These are phyloP conservation scores for Linyphia triangularis DNA, from an alignment of 2,888 invertebrate genomes.

Conservation along the genomic window DNA sequence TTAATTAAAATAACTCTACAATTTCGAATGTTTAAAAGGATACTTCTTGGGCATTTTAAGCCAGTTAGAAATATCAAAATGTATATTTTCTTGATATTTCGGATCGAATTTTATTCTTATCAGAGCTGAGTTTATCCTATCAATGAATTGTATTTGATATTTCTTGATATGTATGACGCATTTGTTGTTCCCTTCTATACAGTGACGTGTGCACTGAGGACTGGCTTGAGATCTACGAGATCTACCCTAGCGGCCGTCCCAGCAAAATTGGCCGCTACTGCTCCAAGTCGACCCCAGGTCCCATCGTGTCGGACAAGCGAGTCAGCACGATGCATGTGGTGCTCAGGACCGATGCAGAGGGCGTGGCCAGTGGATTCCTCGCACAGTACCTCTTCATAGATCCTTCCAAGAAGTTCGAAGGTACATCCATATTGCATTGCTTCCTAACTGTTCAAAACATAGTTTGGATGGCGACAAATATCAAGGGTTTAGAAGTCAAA, in stretches of 20 bases:
- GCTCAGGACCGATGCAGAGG: slow-evolving; percentile 91
- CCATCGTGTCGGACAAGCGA: slow-evolving; percentile 93
- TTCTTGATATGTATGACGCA: too few relatives aligned
- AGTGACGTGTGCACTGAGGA: slow-evolving; percentile 89
- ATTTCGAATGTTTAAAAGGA: too few relatives aligned
- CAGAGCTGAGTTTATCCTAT: too few relatives aligned
- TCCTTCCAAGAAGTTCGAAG: slow-evolving; percentile 91
- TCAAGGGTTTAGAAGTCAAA: too few relatives aligned
- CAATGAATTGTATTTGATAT: too few relatives aligned
- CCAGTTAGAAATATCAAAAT: too few relatives aligned
- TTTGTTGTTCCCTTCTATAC: too few relatives aligned
- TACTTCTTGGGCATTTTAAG: too few relatives aligned
- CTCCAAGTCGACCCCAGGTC: slow-evolving; percentile 93
- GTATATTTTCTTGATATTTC: too few relatives aligned
- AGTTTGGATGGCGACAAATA: too few relatives aligned
- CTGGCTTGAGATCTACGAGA: slow-evolving; percentile 95
- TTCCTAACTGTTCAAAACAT: neutral
- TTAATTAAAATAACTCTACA: too few relatives aligned
- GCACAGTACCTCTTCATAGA: slow-evolving; percentile 95
- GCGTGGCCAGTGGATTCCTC: slow-evolving; percentile 96
- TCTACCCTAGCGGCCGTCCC: slow-evolving; percentile 82
- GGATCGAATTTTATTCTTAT: too few relatives aligned
- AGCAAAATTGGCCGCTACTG: slow-evolving; percentile 90
- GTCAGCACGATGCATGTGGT: slow-evolving; percentile 92
- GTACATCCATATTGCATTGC: slow-evolving; percentile 78